These are phyloP conservation scores for Paralichthys olivaceus DNA, from an alignment of 2,113 vertebrate species.

Conservation along the genomic window DNA sequence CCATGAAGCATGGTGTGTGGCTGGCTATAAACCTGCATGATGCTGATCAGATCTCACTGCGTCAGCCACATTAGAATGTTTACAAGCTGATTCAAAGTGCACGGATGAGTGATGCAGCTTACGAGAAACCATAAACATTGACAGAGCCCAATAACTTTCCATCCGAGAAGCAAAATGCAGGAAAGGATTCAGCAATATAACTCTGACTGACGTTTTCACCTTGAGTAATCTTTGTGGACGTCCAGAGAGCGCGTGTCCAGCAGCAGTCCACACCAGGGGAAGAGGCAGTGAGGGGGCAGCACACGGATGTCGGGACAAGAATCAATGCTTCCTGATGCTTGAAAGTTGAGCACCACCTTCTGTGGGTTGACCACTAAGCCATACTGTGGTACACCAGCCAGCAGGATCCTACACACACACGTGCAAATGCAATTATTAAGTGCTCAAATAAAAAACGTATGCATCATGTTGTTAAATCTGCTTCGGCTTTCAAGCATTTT, in stretches of 20 bases:
- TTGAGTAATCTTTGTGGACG: constrained; percentile 89
- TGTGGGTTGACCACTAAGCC: constrained; percentile 87
- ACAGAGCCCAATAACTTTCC: not conserved
- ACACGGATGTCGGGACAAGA: constrained; percentile 60
- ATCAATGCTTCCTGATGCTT: constrained; percentile 59
- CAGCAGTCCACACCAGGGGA: constrained; percentile 94
- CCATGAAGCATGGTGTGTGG: not conserved
- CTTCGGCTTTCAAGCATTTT: not conserved
- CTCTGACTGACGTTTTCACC: constrained; percentile 73
- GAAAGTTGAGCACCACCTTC: constrained; percentile 93
- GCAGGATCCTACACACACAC: constrained; percentile 81
- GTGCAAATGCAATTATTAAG: not conserved
- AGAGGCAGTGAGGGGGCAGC: constrained; percentile 82
- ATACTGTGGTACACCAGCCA: constrained; percentile 88
- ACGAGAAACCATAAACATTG: constrained; percentile 46
- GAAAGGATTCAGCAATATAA: not conserved
- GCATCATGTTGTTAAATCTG: not conserved
- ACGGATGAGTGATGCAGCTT: not conserved
- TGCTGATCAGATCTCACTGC: not conserved
- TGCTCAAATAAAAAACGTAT: not conserved
- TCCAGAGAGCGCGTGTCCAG: constrained; percentile 87
- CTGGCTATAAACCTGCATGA: not conserved
- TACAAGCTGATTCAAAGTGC: constrained; percentile 52
- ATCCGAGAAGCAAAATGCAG: not conserved
- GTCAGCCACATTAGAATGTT: constrained; percentile 4